phyloP scores from a whole-genome alignment of 2,113 vertebrate genomes.

The Narcine bancroftii region DNA sequence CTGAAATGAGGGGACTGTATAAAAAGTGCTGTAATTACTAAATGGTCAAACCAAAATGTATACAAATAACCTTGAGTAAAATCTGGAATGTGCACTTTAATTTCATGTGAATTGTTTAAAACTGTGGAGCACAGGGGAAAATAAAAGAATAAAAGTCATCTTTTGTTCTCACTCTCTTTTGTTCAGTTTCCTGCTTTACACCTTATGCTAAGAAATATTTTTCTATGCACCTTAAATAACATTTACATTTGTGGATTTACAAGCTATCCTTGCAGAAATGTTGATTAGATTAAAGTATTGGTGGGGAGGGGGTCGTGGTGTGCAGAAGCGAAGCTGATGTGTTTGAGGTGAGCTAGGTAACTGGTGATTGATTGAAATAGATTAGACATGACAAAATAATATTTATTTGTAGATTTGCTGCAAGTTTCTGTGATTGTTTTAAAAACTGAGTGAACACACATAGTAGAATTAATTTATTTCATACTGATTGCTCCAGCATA shows the following conservation, averaged over 20 bases:
- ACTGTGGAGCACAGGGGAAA: too few species aligned
- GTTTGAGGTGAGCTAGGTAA: not conserved
- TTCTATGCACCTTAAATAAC: not conserved
- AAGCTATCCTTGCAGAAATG: not conserved
- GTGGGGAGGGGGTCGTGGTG: not conserved
- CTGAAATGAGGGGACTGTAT: too few species aligned
- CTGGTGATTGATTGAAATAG: not conserved
- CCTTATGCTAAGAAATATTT: not conserved
- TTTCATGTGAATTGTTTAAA: too few species aligned
- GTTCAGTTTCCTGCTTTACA: not conserved
- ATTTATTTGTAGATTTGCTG: not conserved
- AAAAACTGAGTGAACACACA: not conserved
- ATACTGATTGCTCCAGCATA: not conserved
- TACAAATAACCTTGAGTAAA: too few species aligned
- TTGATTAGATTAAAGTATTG: not conserved
- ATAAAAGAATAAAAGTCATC: not conserved
- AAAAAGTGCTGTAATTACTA: too few species aligned
- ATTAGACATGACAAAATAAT: not conserved
- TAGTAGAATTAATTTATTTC: not conserved
- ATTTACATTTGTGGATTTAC: constrained; percentile 10
- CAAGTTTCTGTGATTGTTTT: not conserved
- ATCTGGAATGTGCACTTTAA: too few species aligned
- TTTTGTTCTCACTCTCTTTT: not conserved
- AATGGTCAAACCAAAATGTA: too few species aligned
- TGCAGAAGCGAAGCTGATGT: not conserved